Conservation (phyloP, 2,797 vertebrate genomes). For the Catostomus latipinnis region DNA sequence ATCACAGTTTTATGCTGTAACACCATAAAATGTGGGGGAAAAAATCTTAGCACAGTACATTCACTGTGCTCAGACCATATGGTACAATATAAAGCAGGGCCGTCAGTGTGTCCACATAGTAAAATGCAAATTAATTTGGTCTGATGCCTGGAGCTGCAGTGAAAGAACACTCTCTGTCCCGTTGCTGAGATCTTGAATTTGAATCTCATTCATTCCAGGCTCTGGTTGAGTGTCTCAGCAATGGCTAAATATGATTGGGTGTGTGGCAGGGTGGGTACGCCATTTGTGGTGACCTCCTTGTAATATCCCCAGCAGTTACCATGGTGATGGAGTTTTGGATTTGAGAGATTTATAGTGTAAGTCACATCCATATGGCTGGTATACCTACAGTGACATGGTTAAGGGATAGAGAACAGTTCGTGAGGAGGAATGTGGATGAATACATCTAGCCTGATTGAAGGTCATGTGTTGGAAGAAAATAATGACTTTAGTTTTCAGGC, state of each 20-base stretch:
- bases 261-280: background rate
- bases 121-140: background rate
- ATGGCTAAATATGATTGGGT: background rate
- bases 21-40: too few species aligned
- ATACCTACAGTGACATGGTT: constrained; percentile 3
- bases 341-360: constrained; percentile 11
- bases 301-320: constrained; percentile 15
- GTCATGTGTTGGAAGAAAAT: constrained; percentile 8
- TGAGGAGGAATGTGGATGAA: constrained; percentile 6
- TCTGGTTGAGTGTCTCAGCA: background rate
- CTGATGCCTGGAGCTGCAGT: background rate
- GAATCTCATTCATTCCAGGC: background rate
- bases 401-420: background rate
- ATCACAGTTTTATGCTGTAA: too few species aligned
- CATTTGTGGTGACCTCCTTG: constrained; percentile 1
- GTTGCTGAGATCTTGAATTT: background rate
- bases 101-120: background rate
- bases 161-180: background rate
- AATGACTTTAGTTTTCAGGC: background rate
- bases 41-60: background rate
- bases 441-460: constrained; percentile 1
- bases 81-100: background rate
- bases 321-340: constrained; percentile 24
- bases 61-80: constrained; percentile 1
- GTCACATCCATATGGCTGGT: constrained; percentile 16